phyloP scores from a whole-genome alignment of 2,113 vertebrate genomes.

The Thermophis baileyi region DNA sequence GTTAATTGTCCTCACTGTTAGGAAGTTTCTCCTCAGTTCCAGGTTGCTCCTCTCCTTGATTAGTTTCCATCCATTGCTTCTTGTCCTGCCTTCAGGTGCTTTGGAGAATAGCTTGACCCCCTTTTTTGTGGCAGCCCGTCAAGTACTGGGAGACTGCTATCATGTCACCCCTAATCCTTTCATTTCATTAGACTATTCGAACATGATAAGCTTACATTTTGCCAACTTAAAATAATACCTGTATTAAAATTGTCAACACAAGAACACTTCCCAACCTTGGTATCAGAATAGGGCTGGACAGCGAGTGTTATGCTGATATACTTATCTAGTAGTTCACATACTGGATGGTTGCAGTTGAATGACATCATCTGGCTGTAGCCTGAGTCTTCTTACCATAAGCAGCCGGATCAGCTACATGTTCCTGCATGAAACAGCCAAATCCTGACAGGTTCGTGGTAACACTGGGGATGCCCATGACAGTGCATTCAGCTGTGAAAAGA shows the following conservation, averaged over 20 bases:
- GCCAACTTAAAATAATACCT: background rate
- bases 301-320: background rate
- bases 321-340: background rate
- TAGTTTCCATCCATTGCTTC: too few species aligned
- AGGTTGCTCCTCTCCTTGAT: too few species aligned
- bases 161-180: background rate
- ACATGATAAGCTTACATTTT: background rate
- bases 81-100: too few species aligned
- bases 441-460: slow-evolving; percentile 97
- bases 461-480: slow-evolving; percentile 97
- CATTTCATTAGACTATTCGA: too few species aligned
- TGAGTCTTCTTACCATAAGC: slow-evolving; percentile 81
- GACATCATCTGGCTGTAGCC: background rate
- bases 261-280: background rate
- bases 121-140: background rate
- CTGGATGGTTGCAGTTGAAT: background rate
- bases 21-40: too few species aligned
- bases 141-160: background rate
- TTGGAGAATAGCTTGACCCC: too few species aligned
- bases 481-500: slow-evolving; percentile 86
- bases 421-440: slow-evolving; percentile 96
- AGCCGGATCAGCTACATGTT: slow-evolving; percentile 89
- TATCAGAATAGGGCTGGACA: background rate
- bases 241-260: background rate
- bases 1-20: too few species aligned